phyloP scores from a whole-genome alignment of 1,140 invertebrate species.

The Dreissena rostriformis region DNA sequence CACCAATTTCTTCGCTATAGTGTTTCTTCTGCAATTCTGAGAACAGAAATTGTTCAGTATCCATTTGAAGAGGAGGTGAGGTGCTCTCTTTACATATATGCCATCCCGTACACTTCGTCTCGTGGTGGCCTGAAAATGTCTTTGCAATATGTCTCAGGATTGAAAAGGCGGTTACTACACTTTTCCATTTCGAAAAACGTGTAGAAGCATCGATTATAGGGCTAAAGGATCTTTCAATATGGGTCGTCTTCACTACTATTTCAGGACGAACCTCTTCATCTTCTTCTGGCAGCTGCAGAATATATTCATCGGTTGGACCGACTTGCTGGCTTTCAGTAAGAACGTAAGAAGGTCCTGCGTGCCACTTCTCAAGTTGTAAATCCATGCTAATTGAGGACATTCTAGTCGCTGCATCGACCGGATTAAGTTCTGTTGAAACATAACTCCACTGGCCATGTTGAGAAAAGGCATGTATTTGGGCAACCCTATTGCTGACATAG shows the following conservation, averaged over 20 bases:
- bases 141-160: neutral
- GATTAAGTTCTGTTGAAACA: conserved; percentile 10
- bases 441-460: conserved; percentile 24
- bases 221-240: neutral
- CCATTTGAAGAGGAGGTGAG: too few relatives aligned
- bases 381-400: too few relatives aligned
- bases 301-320: neutral
- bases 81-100: neutral
- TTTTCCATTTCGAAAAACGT: neutral
- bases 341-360: too few relatives aligned
- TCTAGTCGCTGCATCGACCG: conserved; percentile 52
- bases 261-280: neutral
- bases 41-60: neutral
- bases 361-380: too few relatives aligned
- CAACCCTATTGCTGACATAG: conserved; percentile 44
- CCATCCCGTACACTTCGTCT: conserved; percentile 4
- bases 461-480: conserved; percentile 1
- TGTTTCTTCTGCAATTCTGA: neutral
- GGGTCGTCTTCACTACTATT: too few relatives aligned
- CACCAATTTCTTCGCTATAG: conserved; percentile 34
- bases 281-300: neutral
- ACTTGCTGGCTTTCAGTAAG: too few relatives aligned
- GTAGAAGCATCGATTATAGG: neutral
- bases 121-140: neutral
- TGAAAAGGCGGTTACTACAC: neutral